phyloP scores from a whole-genome alignment of 64 coral and sea anemone species.

The Montipora efflorescens region DNA sequence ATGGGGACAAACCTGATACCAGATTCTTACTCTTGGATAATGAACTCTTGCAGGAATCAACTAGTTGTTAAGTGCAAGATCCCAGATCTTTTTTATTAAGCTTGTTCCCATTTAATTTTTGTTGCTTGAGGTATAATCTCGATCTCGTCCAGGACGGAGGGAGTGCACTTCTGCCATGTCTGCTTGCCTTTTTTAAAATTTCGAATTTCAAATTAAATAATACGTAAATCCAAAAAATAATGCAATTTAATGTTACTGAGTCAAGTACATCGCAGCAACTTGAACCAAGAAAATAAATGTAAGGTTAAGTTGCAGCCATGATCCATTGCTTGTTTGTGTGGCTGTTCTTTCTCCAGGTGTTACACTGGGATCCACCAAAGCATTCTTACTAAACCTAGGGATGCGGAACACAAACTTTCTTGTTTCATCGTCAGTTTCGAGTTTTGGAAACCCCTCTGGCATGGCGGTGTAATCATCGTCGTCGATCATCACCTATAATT shows the following conservation, averaged over 20 bases:
- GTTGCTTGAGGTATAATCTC: no score
- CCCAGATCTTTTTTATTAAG: no score
- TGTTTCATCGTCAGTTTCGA: background rate
- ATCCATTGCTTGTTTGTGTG: background rate
- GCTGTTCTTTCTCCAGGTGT: background rate
- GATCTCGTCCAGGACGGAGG: no score
- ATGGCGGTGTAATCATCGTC: constrained; percentile 1
- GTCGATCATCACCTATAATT: constrained; percentile 1
- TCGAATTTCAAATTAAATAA: no score
- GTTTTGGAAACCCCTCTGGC: constrained; percentile 13
- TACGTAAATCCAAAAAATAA: no score
- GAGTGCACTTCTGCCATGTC: no score
- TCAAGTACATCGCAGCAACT: background rate
- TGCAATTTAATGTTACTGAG: background rate
- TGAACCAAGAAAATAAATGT: background rate
- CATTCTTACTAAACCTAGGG: constrained; percentile 13
- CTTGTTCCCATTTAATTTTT: no score
- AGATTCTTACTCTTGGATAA: no score
- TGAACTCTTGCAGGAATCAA: no score
- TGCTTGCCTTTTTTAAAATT: no score
- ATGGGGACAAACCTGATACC: no score
- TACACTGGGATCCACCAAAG: constrained; percentile 26
- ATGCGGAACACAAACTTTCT: constrained; percentile 35
- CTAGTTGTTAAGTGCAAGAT: no score
- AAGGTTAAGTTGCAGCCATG: constrained; percentile 30